Conservation (phyloP, 2,113 vertebrate genomes). For the Crypturellus undulatus region DNA sequence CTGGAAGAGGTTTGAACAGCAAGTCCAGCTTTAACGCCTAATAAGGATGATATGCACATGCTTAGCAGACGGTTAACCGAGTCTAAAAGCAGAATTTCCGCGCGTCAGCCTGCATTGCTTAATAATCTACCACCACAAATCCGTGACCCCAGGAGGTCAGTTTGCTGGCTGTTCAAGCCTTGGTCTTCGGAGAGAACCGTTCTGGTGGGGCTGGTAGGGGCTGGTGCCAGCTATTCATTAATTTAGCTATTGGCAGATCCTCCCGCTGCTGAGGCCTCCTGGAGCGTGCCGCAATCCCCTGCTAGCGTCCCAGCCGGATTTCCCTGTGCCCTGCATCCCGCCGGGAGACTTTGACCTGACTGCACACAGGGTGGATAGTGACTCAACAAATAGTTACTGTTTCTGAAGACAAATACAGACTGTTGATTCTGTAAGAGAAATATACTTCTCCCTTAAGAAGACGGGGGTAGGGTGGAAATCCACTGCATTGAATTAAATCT, state of each 20-base stretch:
- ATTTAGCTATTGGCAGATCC: not conserved
- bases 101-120: not conserved
- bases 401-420: not conserved
- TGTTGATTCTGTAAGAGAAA: not conserved
- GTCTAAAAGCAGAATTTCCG: too few relatives aligned
- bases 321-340: too few relatives aligned
- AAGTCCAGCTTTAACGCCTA: not conserved
- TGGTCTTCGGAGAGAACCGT: not conserved
- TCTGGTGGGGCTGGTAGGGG: not conserved
- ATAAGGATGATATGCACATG: not conserved
- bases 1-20: not conserved
- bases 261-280: too few relatives aligned
- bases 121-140: not conserved
- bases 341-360: not conserved
- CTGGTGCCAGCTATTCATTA: not conserved
- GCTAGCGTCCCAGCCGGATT: not conserved
- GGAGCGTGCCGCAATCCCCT: too few relatives aligned
- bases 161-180: not conserved
- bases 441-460: not conserved
- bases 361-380: too few relatives aligned
- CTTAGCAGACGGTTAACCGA: not conserved
- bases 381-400: not conserved
- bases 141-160: too few relatives aligned
- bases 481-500: not conserved
- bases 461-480: too few relatives aligned